Conservation (phyloP, 2,888 invertebrate genomes). For the Sphaerophoria taeniata region DNA sequence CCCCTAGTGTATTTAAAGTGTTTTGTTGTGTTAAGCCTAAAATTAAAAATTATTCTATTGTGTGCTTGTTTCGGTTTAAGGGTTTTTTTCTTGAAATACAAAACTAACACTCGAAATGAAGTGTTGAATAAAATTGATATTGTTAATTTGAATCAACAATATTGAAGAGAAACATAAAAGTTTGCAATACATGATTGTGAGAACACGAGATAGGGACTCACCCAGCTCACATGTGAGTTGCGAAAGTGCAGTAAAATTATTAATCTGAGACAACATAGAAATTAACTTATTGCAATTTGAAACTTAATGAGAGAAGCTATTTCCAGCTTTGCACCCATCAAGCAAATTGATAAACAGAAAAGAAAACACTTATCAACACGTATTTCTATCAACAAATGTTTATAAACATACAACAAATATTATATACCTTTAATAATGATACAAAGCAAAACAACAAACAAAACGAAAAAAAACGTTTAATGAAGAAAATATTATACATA, state of each 20-base stretch:
- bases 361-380: constrained; percentile 40
- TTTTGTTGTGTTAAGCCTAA: constrained; percentile 40
- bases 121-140: constrained; percentile 8
- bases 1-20: constrained; percentile 50
- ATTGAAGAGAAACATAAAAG: not conserved
- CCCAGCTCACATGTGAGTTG: constrained; percentile 19
- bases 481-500: constrained; percentile 42
- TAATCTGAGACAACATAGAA: not conserved
- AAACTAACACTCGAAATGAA: constrained; percentile 9
- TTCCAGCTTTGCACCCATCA: constrained; percentile 47
- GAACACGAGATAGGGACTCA: no score
- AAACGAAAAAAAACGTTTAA: constrained; percentile 32
- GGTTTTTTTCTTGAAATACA: constrained; percentile 16
- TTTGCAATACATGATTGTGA: constrained; percentile 15
- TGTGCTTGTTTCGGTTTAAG: constrained; percentile 41
- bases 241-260: not conserved
- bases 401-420: constrained; percentile 21
- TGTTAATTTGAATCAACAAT: not conserved
- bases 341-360: not conserved
- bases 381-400: constrained; percentile 54
- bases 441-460: constrained; percentile 12
- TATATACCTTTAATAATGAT: constrained; percentile 66
- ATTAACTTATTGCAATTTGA: constrained; percentile 2
- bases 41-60: constrained; percentile 32
- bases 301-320: not conserved